phyloP scores from a whole-genome alignment of 1,140 invertebrate genomes.

The Zaprionus vittiger region DNA sequence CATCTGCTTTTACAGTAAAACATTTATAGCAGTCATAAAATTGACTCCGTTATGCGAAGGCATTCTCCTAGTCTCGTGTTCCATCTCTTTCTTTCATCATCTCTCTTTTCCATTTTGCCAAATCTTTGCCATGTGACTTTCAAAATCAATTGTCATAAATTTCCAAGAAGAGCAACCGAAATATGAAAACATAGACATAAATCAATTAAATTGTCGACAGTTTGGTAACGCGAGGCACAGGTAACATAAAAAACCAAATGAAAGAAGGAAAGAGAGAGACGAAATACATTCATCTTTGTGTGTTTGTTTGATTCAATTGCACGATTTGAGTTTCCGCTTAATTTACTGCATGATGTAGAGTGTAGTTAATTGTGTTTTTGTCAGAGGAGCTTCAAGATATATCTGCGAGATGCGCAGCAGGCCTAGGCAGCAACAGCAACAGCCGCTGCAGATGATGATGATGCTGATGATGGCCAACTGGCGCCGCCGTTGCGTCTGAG shows the following conservation, averaged over 20 bases:
- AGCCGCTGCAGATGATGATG: not conserved
- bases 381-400: constrained; percentile 33
- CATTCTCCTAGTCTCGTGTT: constrained; percentile 2
- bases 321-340: constrained; percentile 70
- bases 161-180: constrained; percentile 28
- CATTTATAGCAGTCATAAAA: constrained; percentile 6
- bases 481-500: constrained; percentile 42
- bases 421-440: constrained; percentile 18
- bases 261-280: constrained; percentile 14
- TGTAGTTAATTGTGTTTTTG: constrained; percentile 75
- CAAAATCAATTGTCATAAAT: constrained; percentile 47
- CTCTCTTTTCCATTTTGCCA: not conserved
- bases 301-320: constrained; percentile 52
- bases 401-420: constrained; percentile 12
- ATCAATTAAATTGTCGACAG: constrained; percentile 77
- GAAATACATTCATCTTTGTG: constrained; percentile 1
- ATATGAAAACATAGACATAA: constrained; percentile 49
- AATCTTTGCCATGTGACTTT: constrained; percentile 24
- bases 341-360: constrained; percentile 46
- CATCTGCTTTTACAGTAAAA: not conserved
- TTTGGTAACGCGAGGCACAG: constrained; percentile 59
- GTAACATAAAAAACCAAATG: constrained; percentile 39
- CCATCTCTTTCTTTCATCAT: not conserved
- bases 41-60: constrained; percentile 5
- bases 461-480: constrained; percentile 24